Percentiles rank a stretch among this genome's conserved stretches.
phyloP scores from a whole-genome alignment of 2,797 vertebrate species.

The Trachops cirrhosus region DNA sequence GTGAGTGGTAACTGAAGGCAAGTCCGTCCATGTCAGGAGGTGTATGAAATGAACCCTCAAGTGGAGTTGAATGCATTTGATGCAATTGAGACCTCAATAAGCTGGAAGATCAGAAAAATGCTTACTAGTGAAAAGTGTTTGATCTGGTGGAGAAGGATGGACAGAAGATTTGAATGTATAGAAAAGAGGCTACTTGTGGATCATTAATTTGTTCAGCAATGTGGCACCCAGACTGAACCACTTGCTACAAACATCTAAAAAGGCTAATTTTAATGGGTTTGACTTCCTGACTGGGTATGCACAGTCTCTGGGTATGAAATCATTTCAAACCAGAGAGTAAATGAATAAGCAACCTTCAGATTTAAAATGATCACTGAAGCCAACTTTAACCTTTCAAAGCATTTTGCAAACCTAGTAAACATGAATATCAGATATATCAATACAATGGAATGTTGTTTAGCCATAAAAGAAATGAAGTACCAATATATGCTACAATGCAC shows the following conservation, averaged over 20 bases:
- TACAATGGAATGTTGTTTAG: neutral
- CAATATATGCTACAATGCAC: neutral
- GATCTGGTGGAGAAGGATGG: neutral
- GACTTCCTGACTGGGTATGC: neutral
- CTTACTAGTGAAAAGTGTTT: neutral
- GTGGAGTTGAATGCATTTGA: neutral
- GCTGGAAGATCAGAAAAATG: neutral
- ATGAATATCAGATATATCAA: neutral
- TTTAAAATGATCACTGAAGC: slow-evolving; percentile 3
- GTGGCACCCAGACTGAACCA: neutral
- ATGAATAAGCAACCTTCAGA: neutral
- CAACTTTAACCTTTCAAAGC: neutral
- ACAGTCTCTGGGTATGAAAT: neutral
- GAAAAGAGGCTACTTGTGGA: neutral
- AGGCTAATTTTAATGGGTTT: neutral
- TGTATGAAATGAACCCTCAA: neutral
- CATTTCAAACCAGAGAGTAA: neutral
- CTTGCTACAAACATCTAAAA: neutral
- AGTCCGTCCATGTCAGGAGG: neutral
- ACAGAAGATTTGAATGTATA: neutral
- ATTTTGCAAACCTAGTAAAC: neutral
- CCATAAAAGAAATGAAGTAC: neutral
- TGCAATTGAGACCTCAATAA: neutral
- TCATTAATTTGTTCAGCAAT: neutral
- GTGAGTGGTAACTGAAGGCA: neutral